Conservation (phyloP, 2,113 vertebrate species). For the Marmota monax region DNA sequence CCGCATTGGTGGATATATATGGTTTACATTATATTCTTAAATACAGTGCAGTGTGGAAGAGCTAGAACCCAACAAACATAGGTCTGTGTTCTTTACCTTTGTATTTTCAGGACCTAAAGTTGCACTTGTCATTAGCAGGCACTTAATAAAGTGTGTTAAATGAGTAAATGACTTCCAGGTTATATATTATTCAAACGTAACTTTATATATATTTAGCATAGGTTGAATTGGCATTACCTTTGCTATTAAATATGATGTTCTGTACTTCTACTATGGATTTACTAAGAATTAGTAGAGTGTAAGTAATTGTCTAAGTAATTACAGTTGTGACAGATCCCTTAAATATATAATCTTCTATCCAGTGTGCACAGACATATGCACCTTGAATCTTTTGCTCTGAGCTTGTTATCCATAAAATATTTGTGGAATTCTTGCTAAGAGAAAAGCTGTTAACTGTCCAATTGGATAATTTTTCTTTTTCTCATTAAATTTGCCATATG, state of each 20-base stretch:
- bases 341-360: conserved; percentile 33
- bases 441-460: conserved; percentile 73
- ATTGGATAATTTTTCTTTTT: conserved; percentile 81
- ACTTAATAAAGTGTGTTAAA: conserved; percentile 11
- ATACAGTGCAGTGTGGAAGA: background rate
- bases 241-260: conserved; percentile 35
- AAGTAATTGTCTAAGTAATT: conserved; percentile 1
- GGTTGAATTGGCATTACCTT: conserved; percentile 44
- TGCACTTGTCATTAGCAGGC: background rate
- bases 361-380: background rate
- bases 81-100: conserved; percentile 21
- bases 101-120: background rate
- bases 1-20: background rate
- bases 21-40: background rate
- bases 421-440: conserved; percentile 67
- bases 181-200: conserved; percentile 31
- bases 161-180: background rate
- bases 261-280: conserved; percentile 15
- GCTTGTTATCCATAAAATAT: conserved; percentile 74
- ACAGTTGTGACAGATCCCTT: background rate
- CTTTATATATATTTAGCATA: background rate
- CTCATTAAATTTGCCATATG: conserved; percentile 79
- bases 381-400: conserved; percentile 64
- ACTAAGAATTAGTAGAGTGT: conserved; percentile 2
- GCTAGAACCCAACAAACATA: background rate